These are phyloP conservation scores for Euglossa dilemma DNA, from an alignment of 1,140 invertebrate genomes.

Conservation along the genomic window DNA sequence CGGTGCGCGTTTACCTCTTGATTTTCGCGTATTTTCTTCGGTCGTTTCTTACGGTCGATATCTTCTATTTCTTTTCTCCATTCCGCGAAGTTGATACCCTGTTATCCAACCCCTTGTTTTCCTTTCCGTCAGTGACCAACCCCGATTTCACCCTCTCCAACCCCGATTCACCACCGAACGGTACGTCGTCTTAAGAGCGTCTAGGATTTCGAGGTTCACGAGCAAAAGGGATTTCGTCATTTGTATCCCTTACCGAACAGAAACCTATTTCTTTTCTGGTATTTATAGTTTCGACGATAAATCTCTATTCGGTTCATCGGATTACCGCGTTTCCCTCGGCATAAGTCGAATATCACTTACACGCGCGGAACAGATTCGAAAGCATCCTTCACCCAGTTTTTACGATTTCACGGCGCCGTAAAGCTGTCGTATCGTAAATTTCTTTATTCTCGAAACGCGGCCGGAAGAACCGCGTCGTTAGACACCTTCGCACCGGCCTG, in stretches of 20 bases:
- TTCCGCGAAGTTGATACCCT: too few relatives aligned
- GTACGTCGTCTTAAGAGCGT: too few relatives aligned
- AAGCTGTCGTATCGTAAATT: constrained; percentile 15
- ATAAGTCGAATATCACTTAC: too few relatives aligned
- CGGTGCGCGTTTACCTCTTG: too few relatives aligned
- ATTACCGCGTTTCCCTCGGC: not conserved
- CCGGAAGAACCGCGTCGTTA: not conserved
- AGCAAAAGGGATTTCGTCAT: not conserved
- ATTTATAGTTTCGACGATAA: not conserved
- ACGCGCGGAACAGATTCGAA: not conserved
- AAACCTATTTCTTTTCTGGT: not conserved
- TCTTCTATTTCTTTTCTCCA: too few relatives aligned
- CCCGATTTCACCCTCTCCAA: too few relatives aligned
- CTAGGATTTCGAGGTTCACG: not conserved
- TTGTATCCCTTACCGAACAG: not conserved
- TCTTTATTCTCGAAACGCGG: not conserved
- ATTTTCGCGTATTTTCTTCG: too few relatives aligned
- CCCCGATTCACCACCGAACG: too few relatives aligned
- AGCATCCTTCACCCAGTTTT: not conserved
- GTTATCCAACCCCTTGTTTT: too few relatives aligned
- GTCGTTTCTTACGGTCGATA: too few relatives aligned
- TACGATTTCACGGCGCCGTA: not conserved
- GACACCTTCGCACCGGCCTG: not conserved
- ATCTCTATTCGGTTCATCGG: not conserved
- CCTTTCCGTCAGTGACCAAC: too few relatives aligned